A percentile compares a stretch with the other conserved stretches of the same genome.
Evolutionary conservation across 2,113 vertebrate genomes (phyloP).

Genomic region (Dipodomys spectabilis): DNA sequence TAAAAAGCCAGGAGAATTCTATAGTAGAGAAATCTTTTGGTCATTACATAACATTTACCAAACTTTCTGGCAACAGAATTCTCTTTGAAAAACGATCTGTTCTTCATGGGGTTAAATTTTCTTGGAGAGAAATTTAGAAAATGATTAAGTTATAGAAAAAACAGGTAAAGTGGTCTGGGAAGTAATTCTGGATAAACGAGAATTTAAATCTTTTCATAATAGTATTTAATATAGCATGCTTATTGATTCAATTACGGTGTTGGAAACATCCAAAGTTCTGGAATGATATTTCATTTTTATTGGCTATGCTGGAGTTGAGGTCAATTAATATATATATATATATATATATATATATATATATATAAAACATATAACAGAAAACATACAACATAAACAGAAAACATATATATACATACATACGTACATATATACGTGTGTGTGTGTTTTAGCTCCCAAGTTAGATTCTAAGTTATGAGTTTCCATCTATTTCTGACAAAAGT

Average conservation of each 20-base stretch:
- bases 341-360: too few relatives aligned
- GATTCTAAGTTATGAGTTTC: not conserved
- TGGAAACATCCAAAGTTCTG: not conserved
- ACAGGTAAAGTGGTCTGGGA: not conserved
- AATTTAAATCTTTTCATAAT: conserved; percentile 13
- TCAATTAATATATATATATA: too few relatives aligned
- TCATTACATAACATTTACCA: not conserved
- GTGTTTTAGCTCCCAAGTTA: not conserved
- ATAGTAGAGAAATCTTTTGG: not conserved
- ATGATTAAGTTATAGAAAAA: conserved; percentile 12
- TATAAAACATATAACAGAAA: too few relatives aligned
- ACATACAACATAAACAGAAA: too few relatives aligned
- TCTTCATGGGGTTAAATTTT: not conserved
- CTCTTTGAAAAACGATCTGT: not conserved
- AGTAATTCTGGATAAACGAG: not conserved
- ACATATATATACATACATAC: too few relatives aligned
- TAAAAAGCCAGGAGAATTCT: not conserved
- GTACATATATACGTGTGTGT: not conserved
- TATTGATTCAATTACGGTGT: not conserved
- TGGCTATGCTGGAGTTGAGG: not conserved
- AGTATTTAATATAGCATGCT: not conserved
- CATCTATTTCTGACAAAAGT: not conserved
- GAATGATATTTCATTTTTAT: not conserved
- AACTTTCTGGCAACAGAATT: not conserved
- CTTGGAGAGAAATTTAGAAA: conserved; percentile 26